Evolutionary conservation across 2,888 invertebrate species (phyloP).

Genomic region (Cerastis leucographa): DNA sequence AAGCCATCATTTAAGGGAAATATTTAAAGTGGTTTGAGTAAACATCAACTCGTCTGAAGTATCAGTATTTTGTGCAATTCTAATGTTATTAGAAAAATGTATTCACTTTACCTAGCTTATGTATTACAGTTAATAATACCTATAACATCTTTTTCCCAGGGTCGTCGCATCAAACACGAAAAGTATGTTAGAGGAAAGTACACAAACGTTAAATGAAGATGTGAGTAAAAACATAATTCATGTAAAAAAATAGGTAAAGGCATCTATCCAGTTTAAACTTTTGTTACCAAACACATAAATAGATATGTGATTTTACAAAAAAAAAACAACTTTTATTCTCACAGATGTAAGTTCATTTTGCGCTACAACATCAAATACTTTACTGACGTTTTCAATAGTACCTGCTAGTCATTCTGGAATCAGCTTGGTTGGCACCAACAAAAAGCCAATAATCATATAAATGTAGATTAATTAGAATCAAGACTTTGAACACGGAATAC

Average conservation of each 20-base stretch:
- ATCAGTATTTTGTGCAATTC: neutral
- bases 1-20: neutral
- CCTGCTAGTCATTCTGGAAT: neutral
- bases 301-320: neutral
- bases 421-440: neutral
- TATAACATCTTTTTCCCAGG: constrained; percentile 72
- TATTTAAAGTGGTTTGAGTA: neutral
- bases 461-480: neutral
- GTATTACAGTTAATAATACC: neutral
- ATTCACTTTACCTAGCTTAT: neutral
- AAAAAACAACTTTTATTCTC: neutral
- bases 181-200: neutral
- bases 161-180: constrained; percentile 70
- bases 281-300: neutral
- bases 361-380: neutral
- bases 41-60: neutral
- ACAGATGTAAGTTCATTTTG: neutral
- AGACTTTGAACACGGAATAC: neutral
- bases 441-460: neutral
- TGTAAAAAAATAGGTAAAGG: constrained; percentile 18
- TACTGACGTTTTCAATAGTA: neutral
- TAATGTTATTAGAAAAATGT: too few species aligned
- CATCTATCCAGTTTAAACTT: neutral
- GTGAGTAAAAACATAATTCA: neutral
- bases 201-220: neutral